phyloP scores from a whole-genome alignment of 2,888 invertebrate species.

The Argyresthia goedartella region DNA sequence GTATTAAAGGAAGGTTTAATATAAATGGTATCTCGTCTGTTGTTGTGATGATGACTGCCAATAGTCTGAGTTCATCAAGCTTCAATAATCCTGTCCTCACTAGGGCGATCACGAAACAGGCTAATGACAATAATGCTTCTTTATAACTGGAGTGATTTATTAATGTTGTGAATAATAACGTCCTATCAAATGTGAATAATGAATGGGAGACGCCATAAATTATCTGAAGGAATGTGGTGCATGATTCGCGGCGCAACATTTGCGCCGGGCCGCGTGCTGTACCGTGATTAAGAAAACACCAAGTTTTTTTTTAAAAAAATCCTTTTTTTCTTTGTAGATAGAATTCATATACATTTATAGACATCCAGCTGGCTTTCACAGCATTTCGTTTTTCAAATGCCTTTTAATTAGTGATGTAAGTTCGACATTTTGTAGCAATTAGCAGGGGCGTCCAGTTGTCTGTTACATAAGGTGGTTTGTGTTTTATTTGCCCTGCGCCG shows the following conservation, averaged over 20 bases:
- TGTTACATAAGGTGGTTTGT: slow-evolving; percentile 65
- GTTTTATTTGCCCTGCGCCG: slow-evolving; percentile 45
- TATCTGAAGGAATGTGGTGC: slow-evolving; percentile 30
- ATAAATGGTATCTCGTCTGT: slow-evolving; percentile 18
- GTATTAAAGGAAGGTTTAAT: slow-evolving; percentile 36
- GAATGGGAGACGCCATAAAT: slow-evolving; percentile 51
- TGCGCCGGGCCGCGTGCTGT: not conserved
- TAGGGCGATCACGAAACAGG: slow-evolving; percentile 44
- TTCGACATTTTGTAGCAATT: slow-evolving; percentile 55
- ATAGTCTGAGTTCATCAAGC: slow-evolving; percentile 36
- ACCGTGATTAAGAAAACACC: not conserved
- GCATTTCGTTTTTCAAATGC: no score
- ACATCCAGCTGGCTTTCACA: no score
- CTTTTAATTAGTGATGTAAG: slow-evolving; percentile 62
- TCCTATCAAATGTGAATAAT: slow-evolving; percentile 70
- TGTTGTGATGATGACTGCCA: not conserved
- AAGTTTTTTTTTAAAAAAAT: no score
- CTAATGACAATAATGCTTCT: slow-evolving; percentile 30
- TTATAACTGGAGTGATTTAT: slow-evolving; percentile 64
- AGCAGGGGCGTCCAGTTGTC: slow-evolving; percentile 48
- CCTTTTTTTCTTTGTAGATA: no score
- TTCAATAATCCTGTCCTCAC: slow-evolving; percentile 31
- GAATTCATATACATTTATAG: no score
- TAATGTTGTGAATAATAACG: slow-evolving; percentile 65
- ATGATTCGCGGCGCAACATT: slow-evolving; percentile 12